Evolutionary conservation across 2,797 vertebrate genomes (phyloP).

Genomic region (Tolypeutes matacus): DNA sequence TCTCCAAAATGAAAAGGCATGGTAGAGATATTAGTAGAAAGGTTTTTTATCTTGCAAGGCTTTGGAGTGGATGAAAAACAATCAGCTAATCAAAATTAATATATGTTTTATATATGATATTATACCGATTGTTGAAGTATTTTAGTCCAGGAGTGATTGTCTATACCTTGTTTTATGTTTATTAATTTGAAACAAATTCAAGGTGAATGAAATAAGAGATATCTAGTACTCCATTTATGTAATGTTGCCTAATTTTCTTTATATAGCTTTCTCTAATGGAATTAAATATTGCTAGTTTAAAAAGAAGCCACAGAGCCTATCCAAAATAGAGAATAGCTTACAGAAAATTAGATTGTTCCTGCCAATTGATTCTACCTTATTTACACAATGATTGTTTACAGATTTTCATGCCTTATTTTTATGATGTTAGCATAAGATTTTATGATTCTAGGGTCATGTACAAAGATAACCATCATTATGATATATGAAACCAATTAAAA

Average conservation of each 20-base stretch:
- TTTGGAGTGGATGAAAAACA: background rate
- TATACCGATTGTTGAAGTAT: background rate
- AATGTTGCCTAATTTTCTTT: constrained; percentile 66
- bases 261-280: constrained; percentile 52
- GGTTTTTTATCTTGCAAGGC: background rate
- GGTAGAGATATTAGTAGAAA: background rate
- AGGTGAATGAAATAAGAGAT: constrained; percentile 41
- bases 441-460: background rate
- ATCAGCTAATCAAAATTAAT: background rate
- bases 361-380: constrained; percentile 57
- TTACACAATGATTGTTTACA: constrained; percentile 27
- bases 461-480: background rate
- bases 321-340: constrained; percentile 51
- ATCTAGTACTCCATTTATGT: constrained; percentile 36
- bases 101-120: background rate
- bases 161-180: background rate
- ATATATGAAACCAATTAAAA: constrained; percentile 7
- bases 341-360: constrained; percentile 62
- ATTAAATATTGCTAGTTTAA: constrained; percentile 47
- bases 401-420: constrained; percentile 13
- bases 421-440: background rate
- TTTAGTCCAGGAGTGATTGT: constrained; percentile 60
- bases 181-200: constrained; percentile 54
- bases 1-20: background rate
- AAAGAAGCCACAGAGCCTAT: constrained; percentile 46